phyloP scores from a whole-genome alignment of 2,888 invertebrate species.

The Leptothorax acervorum region DNA sequence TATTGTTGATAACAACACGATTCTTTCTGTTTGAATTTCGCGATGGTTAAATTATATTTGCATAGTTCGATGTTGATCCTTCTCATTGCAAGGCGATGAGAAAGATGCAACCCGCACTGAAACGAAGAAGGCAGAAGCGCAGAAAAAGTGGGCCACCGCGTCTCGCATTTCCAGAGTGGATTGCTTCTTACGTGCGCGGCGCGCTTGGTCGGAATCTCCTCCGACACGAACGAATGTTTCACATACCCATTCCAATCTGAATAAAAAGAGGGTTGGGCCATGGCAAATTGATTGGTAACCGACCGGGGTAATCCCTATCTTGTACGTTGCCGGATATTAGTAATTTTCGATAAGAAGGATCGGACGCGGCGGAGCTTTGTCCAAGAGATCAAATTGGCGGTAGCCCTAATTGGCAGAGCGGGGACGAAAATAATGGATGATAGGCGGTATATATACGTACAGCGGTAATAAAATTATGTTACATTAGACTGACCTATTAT shows the following conservation, averaged over 20 bases:
- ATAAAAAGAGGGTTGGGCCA: constrained; percentile 60
- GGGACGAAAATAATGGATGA: constrained; percentile 44
- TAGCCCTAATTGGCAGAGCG: constrained; percentile 62
- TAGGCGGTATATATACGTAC: constrained; percentile 51
- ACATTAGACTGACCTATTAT: constrained; percentile 52
- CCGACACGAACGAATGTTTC: constrained; percentile 46
- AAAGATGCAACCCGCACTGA: constrained; percentile 24
- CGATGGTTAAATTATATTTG: neutral
- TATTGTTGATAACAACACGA: neutral
- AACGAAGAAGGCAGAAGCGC: neutral
- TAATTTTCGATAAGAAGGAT: constrained; percentile 77
- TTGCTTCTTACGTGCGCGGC: constrained; percentile 31
- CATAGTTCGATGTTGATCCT: neutral
- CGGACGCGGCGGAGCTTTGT: constrained; percentile 60
- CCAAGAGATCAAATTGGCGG: constrained; percentile 70
- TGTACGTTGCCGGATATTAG: constrained; percentile 80
- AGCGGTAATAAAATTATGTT: constrained; percentile 68
- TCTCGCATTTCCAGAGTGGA: constrained; percentile 45
- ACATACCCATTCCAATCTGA: constrained; percentile 57
- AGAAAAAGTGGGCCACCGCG: constrained; percentile 42
- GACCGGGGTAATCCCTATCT: constrained; percentile 71
- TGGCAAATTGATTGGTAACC: constrained; percentile 75
- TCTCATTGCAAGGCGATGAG: neutral
- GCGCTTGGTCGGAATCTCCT: constrained; percentile 29
- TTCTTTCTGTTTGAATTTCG: neutral